A percentile compares a stretch with the other conserved stretches of the same genome.
These are phyloP conservation scores for Cecidostiba fungosa DNA, from an alignment of 2,888 invertebrate species.

Conservation along the genomic window DNA sequence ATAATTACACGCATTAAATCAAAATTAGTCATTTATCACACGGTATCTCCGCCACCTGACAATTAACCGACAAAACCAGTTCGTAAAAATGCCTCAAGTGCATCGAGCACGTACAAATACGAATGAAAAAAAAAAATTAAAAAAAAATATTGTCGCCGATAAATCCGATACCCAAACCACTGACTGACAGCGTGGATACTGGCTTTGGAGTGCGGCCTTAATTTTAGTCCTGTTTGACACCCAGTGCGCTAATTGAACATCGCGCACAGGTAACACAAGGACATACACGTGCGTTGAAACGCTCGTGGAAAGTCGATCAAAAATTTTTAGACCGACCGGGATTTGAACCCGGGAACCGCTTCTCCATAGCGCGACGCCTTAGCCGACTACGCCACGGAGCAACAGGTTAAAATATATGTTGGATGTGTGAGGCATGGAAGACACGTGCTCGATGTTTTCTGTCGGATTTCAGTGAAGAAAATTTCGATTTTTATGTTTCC, in stretches of 20 bases:
- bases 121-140: constrained; percentile 27
- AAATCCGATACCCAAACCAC: constrained; percentile 61
- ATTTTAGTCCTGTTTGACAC: constrained; percentile 67
- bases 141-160: constrained; percentile 59
- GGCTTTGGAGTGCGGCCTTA: constrained; percentile 61
- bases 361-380: not conserved
- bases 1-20: not conserved
- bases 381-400: constrained; percentile 24
- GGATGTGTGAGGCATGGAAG: not conserved
- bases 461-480: not conserved
- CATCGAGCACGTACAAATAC: not conserved
- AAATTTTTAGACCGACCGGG: not conserved
- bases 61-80: not conserved
- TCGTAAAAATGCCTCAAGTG: not conserved
- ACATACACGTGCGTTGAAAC: constrained; percentile 34
- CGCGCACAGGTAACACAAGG: constrained; percentile 67
- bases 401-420: not conserved
- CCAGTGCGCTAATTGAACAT: constrained; percentile 58
- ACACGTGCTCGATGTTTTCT: not conserved
- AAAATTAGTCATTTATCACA: not conserved
- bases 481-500: not conserved
- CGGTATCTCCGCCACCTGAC: not conserved
- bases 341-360: constrained; percentile 19
- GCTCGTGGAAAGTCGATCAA: constrained; percentile 4
- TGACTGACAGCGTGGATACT: constrained; percentile 54